Conservation (phyloP, 2,888 invertebrate species). For the Lasioglossum calceatum region DNA sequence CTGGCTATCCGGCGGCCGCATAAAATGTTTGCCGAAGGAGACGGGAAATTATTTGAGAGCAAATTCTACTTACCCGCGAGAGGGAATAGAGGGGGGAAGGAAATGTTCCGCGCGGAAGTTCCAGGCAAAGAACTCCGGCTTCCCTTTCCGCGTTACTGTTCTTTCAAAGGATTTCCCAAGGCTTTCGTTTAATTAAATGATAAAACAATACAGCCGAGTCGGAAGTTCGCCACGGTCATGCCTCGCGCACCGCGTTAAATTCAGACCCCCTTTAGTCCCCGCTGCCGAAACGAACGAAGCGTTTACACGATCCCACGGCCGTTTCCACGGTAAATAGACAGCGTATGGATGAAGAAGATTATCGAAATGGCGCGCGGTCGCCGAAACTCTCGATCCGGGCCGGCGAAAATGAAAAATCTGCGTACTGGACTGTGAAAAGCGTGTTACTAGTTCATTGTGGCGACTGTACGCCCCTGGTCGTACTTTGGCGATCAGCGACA, state of each 20-base stretch:
- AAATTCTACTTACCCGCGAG: constrained; percentile 43
- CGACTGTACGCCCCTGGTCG: neutral
- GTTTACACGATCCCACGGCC: constrained; percentile 14
- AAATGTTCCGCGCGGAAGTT: constrained; percentile 29
- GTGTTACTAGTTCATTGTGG: neutral
- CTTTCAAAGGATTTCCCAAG: constrained; percentile 39
- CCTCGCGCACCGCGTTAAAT: neutral
- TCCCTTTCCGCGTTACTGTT: constrained; percentile 25
- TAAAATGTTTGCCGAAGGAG: constrained; percentile 50
- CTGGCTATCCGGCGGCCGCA: neutral
- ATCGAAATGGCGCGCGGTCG: constrained; percentile 1
- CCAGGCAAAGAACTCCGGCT: constrained; percentile 17
- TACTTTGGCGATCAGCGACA: neutral
- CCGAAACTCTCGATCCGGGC: neutral
- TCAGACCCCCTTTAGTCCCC: neutral
- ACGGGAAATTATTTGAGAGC: constrained; percentile 56
- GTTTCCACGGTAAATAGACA: constrained; percentile 46
- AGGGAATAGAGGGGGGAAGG: neutral
- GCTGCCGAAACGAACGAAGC: neutral
- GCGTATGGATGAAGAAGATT: constrained; percentile 44
- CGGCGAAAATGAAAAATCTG: neutral
- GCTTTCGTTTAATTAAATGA: constrained; percentile 59
- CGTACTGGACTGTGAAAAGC: neutral
- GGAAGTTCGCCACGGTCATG: constrained; percentile 32
- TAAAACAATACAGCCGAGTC: constrained; percentile 44